A percentile compares a stretch with the other conserved stretches of the same genome.
Conservation (phyloP, 2,113 vertebrate genomes). For the Tauraco erythrolophus region DNA sequence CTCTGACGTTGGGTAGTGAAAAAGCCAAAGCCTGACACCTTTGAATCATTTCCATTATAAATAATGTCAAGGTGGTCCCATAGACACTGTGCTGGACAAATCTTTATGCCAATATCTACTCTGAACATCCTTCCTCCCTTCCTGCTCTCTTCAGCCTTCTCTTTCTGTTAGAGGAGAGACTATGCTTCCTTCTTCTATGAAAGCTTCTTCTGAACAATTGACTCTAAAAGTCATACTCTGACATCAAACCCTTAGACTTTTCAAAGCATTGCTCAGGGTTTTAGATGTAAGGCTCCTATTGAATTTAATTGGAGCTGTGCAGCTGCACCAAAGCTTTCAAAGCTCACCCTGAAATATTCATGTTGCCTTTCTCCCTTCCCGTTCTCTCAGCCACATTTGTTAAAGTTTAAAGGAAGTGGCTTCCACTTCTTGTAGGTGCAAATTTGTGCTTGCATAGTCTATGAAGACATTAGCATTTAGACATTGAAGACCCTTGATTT, state of each 20-base stretch:
- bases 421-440: constrained; percentile 34
- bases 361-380: background rate
- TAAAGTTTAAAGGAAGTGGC: constrained; percentile 27
- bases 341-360: constrained; percentile 31
- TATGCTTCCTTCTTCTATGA: background rate
- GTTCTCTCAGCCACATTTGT: background rate
- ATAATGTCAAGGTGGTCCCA: background rate
- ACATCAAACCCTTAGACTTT: background rate
- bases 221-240: background rate
- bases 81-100: background rate
- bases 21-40: background rate
- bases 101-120: background rate
- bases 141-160: background rate
- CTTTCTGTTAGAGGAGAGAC: background rate
- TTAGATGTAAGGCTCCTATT: background rate
- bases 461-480: constrained; percentile 54
- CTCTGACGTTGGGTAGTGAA: background rate
- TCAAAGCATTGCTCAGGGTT: background rate
- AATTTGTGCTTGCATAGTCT: constrained; percentile 24
- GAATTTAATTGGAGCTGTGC: constrained; percentile 33
- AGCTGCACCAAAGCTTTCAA: constrained; percentile 17
- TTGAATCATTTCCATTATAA: background rate
- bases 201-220: constrained; percentile 1
- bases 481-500: constrained; percentile 23
- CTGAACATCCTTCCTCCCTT: background rate